A percentile compares a stretch with the other conserved stretches of the same genome.
Conservation (phyloP, 2,113 vertebrate species). For the Zosterops hypoxanthus region DNA sequence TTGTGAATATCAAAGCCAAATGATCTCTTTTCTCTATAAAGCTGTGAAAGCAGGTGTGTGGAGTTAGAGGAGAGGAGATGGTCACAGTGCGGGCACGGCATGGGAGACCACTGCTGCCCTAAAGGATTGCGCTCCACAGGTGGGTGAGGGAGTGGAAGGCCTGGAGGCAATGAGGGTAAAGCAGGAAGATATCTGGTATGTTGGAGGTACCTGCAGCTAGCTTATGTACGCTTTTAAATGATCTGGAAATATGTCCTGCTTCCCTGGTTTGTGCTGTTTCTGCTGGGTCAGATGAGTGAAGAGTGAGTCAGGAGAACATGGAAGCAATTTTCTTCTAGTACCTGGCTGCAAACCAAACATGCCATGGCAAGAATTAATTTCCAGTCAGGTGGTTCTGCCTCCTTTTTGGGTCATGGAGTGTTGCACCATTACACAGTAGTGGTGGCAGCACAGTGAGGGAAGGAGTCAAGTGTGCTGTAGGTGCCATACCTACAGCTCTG, state of each 20-base stretch:
- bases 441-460: neutral
- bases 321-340: neutral
- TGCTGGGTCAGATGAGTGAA: neutral
- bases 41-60: neutral
- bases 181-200: neutral
- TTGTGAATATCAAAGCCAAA: neutral
- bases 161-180: neutral
- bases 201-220: neutral
- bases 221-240: neutral
- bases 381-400: neutral
- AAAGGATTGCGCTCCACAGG: neutral
- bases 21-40: neutral
- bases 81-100: accelerated
- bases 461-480: neutral
- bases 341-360: neutral
- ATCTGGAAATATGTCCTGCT: neutral
- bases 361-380: neutral
- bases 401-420: neutral
- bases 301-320: neutral
- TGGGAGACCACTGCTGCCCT: neutral
- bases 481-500: neutral
- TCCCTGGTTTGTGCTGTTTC: neutral
- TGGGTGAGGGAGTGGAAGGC: neutral
- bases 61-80: neutral
- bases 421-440: neutral